Evolutionary conservation across 2,113 vertebrate species (phyloP), one percentile per base, ranked within the genome.

Genomic region (Cnemophilus loriae): DNA sequence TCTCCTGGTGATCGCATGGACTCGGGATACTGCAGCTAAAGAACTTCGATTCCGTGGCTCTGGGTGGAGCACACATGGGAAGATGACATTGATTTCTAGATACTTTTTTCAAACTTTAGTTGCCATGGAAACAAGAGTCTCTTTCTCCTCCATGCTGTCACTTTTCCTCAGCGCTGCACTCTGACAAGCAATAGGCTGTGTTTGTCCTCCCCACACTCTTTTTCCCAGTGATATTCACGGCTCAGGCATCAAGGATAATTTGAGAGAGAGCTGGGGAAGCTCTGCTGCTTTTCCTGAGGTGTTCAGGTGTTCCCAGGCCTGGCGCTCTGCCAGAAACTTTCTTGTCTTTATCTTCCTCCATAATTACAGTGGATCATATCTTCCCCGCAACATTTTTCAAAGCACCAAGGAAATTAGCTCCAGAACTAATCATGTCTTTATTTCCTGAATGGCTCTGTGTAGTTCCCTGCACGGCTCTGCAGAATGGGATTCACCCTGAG

Each of bases 61-160:
- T 30, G 59, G 47, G 11, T 27, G 52, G 47, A 86, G 73, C 71
- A 7, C 20, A 6, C 55, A 2, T 11, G 74, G 64, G 28, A 32
- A 63, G 76, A 61, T 86, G 75, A 64, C 95, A 77, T 6, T 37
- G 96, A 95, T 91, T 93, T 73, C 93, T 7, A 19, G 9, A 53
- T 11, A 83, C 71, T 79, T 89, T 77, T 76, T 82, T 68, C 94
- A 90, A 96, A 95, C 95, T 96, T 96, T 49, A 33, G 94, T 97
- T 94, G 39, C 96, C 86, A 75, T 93, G 86, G 96, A 61, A 93
- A 95, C 96, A 64, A 64, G 89, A 90, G 93, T 83, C 56, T 28
- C 84, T 87, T 94, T 96, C 91, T 91, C 81, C 83, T 89, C 75
- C 78, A 1, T 27, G 17, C 78, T 18, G 70, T 74, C 4, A 13